A percentile compares a stretch with the other conserved stretches of the same genome.
Evolutionary conservation across 2,113 vertebrate genomes (phyloP).

Genomic region (Agapornis roseicollis): DNA sequence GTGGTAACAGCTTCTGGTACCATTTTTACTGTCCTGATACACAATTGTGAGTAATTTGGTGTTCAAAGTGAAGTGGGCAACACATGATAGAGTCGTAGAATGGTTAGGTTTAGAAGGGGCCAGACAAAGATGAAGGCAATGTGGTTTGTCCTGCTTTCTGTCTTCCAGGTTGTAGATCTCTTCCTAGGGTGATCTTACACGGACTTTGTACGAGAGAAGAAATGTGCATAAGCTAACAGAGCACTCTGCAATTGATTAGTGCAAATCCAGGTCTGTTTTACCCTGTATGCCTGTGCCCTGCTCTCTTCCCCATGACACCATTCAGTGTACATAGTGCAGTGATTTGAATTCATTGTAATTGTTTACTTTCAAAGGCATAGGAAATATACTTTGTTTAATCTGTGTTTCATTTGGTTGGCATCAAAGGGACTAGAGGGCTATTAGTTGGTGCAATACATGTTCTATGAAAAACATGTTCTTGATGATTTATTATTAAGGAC

Average conservation of each 20-base stretch:
- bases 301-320: accelerated
- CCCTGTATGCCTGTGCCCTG: accelerated
- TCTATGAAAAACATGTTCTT: not conserved
- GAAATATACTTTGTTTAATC: slow-evolving; percentile 16
- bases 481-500: slow-evolving; percentile 15
- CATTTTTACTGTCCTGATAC: not conserved
- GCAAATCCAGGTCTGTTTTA: not conserved
- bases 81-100: not conserved
- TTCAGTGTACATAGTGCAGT: accelerated
- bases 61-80: not conserved
- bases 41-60: not conserved
- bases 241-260: not conserved
- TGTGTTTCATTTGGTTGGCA: slow-evolving; percentile 22
- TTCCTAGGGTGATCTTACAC: not conserved
- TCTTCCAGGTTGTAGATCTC: not conserved
- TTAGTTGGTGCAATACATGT: not conserved
- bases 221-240: not conserved
- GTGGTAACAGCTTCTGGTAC: not conserved
- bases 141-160: not conserved
- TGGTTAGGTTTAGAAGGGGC: not conserved
- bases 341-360: not conserved
- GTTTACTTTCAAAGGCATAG: not conserved
- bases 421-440: not conserved
- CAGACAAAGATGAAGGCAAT: not conserved
- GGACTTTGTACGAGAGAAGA: not conserved